phyloP scores from a whole-genome alignment of 2,113 vertebrate genomes.

The Rousettus leschenaultii region DNA sequence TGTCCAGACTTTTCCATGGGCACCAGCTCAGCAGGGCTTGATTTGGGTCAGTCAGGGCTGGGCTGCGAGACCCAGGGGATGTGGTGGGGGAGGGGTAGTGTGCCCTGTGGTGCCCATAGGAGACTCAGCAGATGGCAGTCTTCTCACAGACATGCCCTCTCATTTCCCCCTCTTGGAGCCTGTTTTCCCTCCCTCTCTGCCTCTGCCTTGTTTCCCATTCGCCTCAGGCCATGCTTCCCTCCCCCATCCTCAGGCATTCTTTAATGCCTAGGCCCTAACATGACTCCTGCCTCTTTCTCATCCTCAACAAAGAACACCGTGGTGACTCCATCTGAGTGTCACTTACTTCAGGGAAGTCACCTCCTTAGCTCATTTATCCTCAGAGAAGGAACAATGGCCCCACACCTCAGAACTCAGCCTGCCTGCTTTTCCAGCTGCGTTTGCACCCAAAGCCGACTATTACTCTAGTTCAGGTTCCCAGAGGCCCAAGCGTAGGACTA shows the following conservation, averaged over 20 bases:
- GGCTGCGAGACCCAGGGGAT: neutral
- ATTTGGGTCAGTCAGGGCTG: neutral
- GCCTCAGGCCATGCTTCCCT: neutral
- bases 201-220: neutral
- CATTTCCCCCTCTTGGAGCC: neutral
- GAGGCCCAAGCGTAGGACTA: constrained; percentile 34
- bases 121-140: neutral
- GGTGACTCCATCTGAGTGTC: neutral
- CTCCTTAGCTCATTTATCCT: neutral
- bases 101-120: neutral
- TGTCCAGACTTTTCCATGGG: neutral
- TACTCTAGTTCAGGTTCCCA: constrained; percentile 22
- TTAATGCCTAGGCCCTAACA: neutral
- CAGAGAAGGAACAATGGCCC: neutral
- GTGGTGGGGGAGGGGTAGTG: too few relatives aligned
- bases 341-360: neutral
- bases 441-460: neutral
- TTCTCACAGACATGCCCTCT: neutral
- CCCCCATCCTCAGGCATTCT: neutral
- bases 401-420: neutral
- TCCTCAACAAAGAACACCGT: neutral
- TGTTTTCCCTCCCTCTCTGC: neutral
- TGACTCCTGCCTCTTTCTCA: neutral
- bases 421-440: neutral
- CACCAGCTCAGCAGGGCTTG: neutral